These are phyloP conservation scores for Gallinago jamesoni DNA, from an alignment of 2,113 vertebrate genomes.

Conservation along the genomic window DNA sequence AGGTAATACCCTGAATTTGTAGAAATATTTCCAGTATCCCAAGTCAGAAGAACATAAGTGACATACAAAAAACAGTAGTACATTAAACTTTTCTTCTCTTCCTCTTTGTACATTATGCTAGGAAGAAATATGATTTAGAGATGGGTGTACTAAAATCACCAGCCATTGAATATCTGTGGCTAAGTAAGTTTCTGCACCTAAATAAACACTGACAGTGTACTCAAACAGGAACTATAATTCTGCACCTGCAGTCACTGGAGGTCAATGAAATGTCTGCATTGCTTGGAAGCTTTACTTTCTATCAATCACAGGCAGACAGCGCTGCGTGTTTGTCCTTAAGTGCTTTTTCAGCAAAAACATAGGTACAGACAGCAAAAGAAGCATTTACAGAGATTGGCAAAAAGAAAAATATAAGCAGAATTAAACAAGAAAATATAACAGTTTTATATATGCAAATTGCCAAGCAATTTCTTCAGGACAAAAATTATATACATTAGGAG, in stretches of 20 bases:
- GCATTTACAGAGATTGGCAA: neutral
- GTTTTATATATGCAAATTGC: neutral
- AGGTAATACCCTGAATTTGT: neutral
- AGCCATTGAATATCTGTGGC: conserved; percentile 11
- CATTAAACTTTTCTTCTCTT: neutral
- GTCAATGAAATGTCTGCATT: conserved; percentile 44
- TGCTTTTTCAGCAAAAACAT: conserved; percentile 39
- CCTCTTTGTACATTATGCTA: neutral
- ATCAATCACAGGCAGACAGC: conserved; percentile 45
- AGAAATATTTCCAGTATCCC: neutral
- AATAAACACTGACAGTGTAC: conserved; percentile 39
- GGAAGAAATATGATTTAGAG: neutral
- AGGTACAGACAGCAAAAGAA: neutral
- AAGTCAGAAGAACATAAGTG: neutral
- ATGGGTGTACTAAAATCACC: conserved; percentile 13
- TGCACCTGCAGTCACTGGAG: conserved; percentile 30
- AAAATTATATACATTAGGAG: neutral
- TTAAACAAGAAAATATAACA: neutral
- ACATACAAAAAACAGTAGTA: neutral
- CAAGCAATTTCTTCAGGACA: neutral
- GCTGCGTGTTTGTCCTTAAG: neutral
- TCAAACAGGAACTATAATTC: conserved; percentile 57
- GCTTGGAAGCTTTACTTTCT: conserved; percentile 42
- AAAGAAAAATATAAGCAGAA: neutral
- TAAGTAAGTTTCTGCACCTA: conserved; percentile 14